Base-by-base conservation (phyloP, 2,113 vertebrate genomes). In the Megalops atlanticus region DNA sequence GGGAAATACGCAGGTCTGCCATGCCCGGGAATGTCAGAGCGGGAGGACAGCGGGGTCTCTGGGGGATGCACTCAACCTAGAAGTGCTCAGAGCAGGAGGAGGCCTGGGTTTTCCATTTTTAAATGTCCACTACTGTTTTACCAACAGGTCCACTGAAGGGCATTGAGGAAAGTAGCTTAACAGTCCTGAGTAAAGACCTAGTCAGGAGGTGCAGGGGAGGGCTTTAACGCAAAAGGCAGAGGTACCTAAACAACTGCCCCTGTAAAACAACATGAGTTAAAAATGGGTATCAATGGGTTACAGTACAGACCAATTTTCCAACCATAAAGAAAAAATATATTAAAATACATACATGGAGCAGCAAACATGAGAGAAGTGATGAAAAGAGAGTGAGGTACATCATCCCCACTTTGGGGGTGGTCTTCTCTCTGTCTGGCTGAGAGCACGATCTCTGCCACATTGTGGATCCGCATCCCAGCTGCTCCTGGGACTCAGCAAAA, bases 401-500 rank as follows among this genome's bases (percentile, higher is more conserved):
- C 31, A 64, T 64, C 58, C n/a, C 31, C n/a, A 27, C 8, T n/a
- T 64, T 24, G 58, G 58, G 54, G 58, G 58, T 64, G n/a, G n/a
- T n/a, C n/a, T n/a, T n/a, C n/a, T n/a, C 0, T 4, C 58, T 4
- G 31, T 24, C 52, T 58, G 52, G 52, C 21, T 24, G 52, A 58
- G 52, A 58, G 24, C 21, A 24, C n/a, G 47, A 76, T 81, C 64
- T 76, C 39, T 11, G 72, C 18, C n/a, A n/a, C n/a, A n/a, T n/a
- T n/a, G n/a, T 36, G 79, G 80, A 11, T 45, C 33, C 14, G 71
- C 35, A 76, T 82, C 69, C 81, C 84, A 69, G 71, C 40, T 39
- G 71, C 31, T 76, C 74, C 38, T 24, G n/a, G 58, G 58, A 83
- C 82, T 85, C 74, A 69, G 52, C 45, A 79, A 77, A 86, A 87